Evolutionary conservation across 2,797 vertebrate genomes (phyloP), one percentile per base, ranked within the genome.

Genomic region (Synanceia verrucosa): DNA sequence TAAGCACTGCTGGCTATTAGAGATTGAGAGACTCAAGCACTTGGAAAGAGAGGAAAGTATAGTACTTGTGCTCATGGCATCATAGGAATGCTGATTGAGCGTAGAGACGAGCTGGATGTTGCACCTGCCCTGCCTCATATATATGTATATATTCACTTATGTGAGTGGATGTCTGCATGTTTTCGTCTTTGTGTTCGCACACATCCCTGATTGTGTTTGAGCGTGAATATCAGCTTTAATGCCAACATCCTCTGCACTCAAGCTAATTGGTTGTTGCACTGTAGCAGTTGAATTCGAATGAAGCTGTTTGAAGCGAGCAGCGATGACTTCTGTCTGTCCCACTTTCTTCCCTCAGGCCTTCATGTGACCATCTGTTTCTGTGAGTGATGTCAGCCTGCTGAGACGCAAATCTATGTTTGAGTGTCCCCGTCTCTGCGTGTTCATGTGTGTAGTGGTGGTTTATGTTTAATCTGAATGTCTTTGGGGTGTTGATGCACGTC

Each of bases 1-100:
- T 87, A 89, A 86, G 86, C 73, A 79, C 82, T 80, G 55, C 71
- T 73, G 64, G 78, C 84, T 81, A 84, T 89, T 89, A 89, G 83
- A n/a, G n/a, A n/a, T 67, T 78, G 75, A 70, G 55, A 74, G 58
- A 76, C 79, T 85, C 29, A 11, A 80, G 70, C 70, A 69, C 76
- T 82, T 65, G 50, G 16, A 79, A 47, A 52, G 48, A 53, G 65
- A 75, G 79, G 55, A 76, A 69, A 79, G 70, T 57, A 58, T 76
- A 68, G 56, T 39, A 70, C 37, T 68, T 64, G 66, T 66, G 26
- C 61, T 61, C 41, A 16, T 74, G 31, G 68, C 77, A 73, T 86
- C 76, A 61, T 47, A 79, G 70, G 78, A 85, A 86, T 89, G 83
- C 74, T 76, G 73, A 87, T 73, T 57, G 65, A 79, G 68, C 55